Percentiles rank a stretch among this genome's conserved stretches.
These are phyloP conservation scores for Aldabrachelys gigantea DNA, from an alignment of 2,113 vertebrate genomes.

Conservation along the genomic window DNA sequence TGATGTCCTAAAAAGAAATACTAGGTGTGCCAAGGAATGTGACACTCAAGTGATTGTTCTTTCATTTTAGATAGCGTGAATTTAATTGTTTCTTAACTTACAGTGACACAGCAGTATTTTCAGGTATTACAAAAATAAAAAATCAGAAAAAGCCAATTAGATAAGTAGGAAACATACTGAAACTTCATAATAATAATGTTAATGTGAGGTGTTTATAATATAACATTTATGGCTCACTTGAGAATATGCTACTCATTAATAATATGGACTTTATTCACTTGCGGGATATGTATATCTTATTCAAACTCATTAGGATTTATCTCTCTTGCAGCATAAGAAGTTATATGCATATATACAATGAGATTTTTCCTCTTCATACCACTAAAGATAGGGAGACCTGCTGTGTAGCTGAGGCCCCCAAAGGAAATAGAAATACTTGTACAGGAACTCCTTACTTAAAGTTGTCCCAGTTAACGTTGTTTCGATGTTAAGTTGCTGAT, in stretches of 20 bases:
- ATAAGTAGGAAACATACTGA: background rate
- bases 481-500: too few relatives aligned
- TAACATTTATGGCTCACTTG: slow-evolving; percentile 3
- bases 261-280: slow-evolving; percentile 46
- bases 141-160: background rate
- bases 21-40: background rate
- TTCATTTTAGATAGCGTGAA: background rate
- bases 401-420: slow-evolving; percentile 32
- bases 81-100: background rate
- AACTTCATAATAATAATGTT: background rate
- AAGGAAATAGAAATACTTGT: slow-evolving; percentile 22
- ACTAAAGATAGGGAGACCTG: background rate
- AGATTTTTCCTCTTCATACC: slow-evolving; percentile 21
- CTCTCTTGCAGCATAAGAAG: slow-evolving; percentile 10
- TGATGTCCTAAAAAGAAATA: background rate
- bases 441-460: too few relatives aligned
- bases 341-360: slow-evolving; percentile 23
- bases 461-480: too few relatives aligned
- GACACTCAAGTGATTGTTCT: background rate
- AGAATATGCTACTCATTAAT: slow-evolving; percentile 25
- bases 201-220: background rate
- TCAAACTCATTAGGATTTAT: slow-evolving; percentile 48
- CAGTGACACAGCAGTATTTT: background rate
- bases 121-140: background rate
- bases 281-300: slow-evolving; percentile 28